Base-by-base conservation (phyloP, 2,797 vertebrate genomes). In the Gymnopithys bicolor region DNA sequence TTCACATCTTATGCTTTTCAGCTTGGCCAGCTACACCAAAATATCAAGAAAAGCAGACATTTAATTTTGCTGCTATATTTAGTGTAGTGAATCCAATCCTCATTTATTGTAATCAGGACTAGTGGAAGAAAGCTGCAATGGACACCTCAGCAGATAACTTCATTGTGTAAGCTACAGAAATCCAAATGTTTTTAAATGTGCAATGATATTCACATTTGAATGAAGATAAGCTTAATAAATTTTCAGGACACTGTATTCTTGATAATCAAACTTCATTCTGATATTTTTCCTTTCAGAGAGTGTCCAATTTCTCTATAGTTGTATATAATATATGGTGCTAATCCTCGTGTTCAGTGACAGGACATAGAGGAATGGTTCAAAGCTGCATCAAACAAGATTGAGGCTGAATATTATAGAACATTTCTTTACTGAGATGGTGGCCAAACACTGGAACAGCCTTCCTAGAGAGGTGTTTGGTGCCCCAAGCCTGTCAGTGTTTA, bases 401-500 rank as follows among this genome's bases (percentile, higher is more conserved):
- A 66, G 32, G 52, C 14, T 51, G 43, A 46, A 35, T 41, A 23
- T 48, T 60, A 51, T 24, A 27, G 43, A 82, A 37, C 3, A 17
- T 43, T 83, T 59, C 4, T 75, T 75, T 70, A n/a, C 9, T 6
- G 10, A 68, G 13, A n/a, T 19, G 8, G 6, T 43, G 12, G 3
- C 28, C 16, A 59, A 80, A 39, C 19, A 39, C 21, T 52, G 32
- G 17, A 76, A 64, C 9, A 43, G 19, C 22, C 16, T 63, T 63
- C 2, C 35, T 79, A 16, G 55, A 71, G 15, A 62, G 2, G 2
- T 23, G 21, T 19, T 52, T 0, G 0, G 11, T 49, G 10, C 3
- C 5, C 5, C 18, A 52, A n/a, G 11, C 3, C 33, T 33, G 8
- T 25, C 28, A 66, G 3, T 28, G 5, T 43, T 86, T 41, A 59